Evolutionary conservation across 2,113 vertebrate species (phyloP), one percentile per base, ranked within the genome.

Genomic region (Potamarius usumacintae): DNA sequence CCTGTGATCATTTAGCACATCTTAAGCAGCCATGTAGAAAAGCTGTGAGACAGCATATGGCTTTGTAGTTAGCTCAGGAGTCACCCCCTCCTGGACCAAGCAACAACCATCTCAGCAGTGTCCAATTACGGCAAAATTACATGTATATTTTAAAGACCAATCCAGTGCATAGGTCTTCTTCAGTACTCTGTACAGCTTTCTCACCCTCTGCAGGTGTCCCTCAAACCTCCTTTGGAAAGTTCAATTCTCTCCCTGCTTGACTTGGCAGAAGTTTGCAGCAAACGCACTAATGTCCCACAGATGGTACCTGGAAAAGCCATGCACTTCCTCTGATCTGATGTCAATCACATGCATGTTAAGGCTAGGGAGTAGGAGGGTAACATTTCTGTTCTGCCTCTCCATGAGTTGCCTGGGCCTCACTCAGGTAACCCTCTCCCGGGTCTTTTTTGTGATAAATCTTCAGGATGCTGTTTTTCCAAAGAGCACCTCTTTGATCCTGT

Each of bases 301-400:
- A 89, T 89, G 85, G 84, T 74, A 65, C 87, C 85, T 83, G 67
- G 76, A 86, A 83, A 85, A 77, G 20, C 67, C 34, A 30, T 50
- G 55, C 67, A 86, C 81, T 86, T 88, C 63, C 87, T 90, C 87
- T 88, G 84, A 88, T 87, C 77, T 86, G 55, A 87, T 86, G 89
- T 80, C 82, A 83, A 58, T 91, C 82, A 86, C 91, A 89, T 63
- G 88, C 88, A 82, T 91, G 85, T 91, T 69, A 90, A 86, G 17
- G 34, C 81, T 20, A 48, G 67, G 69, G 67, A 77, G 27, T 53
- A 9, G 58, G 52, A 42, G 67, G 34, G 27, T 10, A 53, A 50
- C 10, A 55, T 89, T 52, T 82, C 79, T 76, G 71, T 72, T 80
- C 83, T 88, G 74, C n/a, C 27, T 30, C 55, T 63, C 30, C 6